A percentile compares a stretch with the other conserved stretches of the same genome.
These are phyloP conservation scores for Brachionus plicatilis DNA, from an alignment of 1,140 invertebrate species.

Conservation along the genomic window DNA sequence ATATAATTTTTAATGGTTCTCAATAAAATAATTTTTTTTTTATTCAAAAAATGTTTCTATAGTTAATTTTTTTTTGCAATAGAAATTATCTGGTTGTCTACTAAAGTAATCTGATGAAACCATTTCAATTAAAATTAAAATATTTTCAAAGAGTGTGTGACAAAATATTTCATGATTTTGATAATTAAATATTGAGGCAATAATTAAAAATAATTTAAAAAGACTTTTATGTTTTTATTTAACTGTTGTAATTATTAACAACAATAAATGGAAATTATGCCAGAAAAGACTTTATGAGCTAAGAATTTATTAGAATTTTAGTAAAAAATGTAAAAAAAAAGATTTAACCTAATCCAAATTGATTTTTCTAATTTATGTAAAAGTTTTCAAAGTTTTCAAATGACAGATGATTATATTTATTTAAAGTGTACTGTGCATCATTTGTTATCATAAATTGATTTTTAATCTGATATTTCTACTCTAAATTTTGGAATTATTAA, in stretches of 20 bases:
- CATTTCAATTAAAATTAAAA: background rate
- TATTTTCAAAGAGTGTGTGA: background rate
- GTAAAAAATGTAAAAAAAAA: background rate
- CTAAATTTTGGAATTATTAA: background rate
- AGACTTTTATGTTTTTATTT: background rate
- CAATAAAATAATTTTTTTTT: background rate
- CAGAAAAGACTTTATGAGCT: background rate
- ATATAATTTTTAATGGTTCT: background rate
- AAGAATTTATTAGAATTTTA: background rate
- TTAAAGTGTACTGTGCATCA: background rate
- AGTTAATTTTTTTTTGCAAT: background rate
- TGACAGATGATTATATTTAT: background rate
- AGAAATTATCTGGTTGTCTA: background rate
- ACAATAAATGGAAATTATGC: background rate
- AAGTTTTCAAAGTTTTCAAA: background rate
- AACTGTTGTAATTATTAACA: background rate
- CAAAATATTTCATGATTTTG: background rate
- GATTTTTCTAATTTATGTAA: background rate
- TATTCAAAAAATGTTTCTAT: too few relatives aligned
- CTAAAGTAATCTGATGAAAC: background rate
- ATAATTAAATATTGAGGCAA: background rate
- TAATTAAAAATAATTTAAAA: background rate
- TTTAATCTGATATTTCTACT: background rate
- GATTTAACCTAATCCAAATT: background rate
- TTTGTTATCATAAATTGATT: background rate